These are phyloP conservation scores for Paratrypauchen microcephalus DNA, from an alignment of 2,797 vertebrate genomes.

Conservation along the genomic window DNA sequence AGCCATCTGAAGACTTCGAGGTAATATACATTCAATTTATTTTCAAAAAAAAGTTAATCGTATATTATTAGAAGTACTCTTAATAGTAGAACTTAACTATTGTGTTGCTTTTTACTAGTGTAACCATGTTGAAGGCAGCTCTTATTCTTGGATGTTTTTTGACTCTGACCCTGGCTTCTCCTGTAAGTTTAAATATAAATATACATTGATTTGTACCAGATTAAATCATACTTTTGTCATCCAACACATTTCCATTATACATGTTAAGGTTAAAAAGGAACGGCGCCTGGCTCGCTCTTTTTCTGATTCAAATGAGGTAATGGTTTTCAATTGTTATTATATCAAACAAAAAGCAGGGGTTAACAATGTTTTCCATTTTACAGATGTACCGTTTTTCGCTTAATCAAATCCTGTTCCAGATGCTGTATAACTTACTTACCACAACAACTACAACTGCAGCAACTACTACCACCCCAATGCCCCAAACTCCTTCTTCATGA, in stretches of 20 bases:
- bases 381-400: neutral
- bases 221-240: neutral
- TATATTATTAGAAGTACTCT: neutral
- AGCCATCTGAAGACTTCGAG: slow-evolving; percentile 11
- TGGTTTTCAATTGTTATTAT: neutral
- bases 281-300: slow-evolving; percentile 7
- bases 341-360: neutral
- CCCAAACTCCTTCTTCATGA: neutral
- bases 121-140: slow-evolving; percentile 41
- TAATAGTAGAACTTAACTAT: neutral
- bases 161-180: slow-evolving; percentile 38
- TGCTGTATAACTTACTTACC: neutral
- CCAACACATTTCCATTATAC: too few relatives aligned
- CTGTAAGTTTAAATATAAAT: slow-evolving; percentile 35
- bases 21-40: slow-evolving; percentile 11
- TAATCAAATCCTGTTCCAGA: neutral
- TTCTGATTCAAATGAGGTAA: neutral
- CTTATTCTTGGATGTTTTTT: slow-evolving; percentile 46
- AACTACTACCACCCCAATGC: neutral
- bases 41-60: neutral
- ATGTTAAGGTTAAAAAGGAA: neutral
- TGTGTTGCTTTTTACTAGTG: slow-evolving; percentile 11
- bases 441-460: neutral
- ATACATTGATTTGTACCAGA: neutral
- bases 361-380: neutral